These are phyloP conservation scores for Cataglyphis hispanica DNA, from an alignment of 1,140 invertebrate species.

Conservation along the genomic window DNA sequence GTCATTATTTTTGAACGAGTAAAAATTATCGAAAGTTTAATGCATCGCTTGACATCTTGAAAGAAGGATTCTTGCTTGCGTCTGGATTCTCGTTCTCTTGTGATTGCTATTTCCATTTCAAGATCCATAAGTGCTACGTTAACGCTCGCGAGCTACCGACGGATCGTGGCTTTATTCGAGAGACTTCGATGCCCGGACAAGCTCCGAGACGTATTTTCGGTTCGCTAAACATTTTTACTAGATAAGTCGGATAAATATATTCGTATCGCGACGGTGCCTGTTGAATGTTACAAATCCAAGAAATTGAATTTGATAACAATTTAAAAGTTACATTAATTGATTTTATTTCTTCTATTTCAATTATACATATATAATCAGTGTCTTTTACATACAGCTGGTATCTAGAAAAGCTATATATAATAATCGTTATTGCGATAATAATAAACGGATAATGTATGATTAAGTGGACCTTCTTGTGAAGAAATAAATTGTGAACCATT, in stretches of 20 bases:
- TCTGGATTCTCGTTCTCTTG: constrained; percentile 37
- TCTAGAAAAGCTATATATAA: too few species aligned
- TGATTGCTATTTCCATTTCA: constrained; percentile 45
- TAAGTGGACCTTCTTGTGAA: too few species aligned
- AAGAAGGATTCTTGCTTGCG: constrained; percentile 34
- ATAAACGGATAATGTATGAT: too few species aligned
- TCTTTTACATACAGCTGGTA: too few species aligned
- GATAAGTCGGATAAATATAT: background rate
- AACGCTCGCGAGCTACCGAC: constrained; percentile 57
- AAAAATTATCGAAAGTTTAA: constrained; percentile 17
- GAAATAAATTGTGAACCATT: background rate
- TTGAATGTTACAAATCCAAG: too few species aligned
- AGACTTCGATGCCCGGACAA: constrained; percentile 66
- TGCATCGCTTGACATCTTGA: constrained; percentile 5
- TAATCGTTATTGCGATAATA: too few species aligned
- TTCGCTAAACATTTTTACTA: background rate
- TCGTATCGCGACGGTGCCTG: background rate
- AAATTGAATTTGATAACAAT: too few species aligned
- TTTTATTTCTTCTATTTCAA: too few species aligned
- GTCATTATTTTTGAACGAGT: constrained; percentile 8
- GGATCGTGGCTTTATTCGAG: constrained; percentile 39
- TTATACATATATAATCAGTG: too few species aligned
- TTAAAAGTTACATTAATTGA: too few species aligned
- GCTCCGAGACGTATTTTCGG: background rate
- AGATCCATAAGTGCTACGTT: constrained; percentile 51